These are phyloP conservation scores for Aphyosemion australe DNA, from an alignment of 2,113 vertebrate species.

Conservation along the genomic window DNA sequence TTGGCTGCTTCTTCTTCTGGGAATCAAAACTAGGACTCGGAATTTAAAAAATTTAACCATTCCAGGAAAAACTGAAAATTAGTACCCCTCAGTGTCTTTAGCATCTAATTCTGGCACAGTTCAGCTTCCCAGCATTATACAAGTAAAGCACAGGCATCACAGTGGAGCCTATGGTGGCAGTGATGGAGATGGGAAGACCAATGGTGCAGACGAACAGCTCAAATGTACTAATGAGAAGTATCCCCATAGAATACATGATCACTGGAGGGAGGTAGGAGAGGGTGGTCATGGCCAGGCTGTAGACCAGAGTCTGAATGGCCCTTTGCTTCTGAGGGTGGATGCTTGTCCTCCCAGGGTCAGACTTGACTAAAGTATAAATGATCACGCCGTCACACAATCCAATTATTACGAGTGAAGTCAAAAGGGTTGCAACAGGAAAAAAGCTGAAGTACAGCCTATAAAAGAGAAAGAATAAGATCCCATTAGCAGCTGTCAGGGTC, in stretches of 20 bases:
- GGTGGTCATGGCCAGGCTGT: slow-evolving; percentile 52
- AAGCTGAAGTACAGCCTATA: accelerated
- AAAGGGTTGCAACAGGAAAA: not conserved
- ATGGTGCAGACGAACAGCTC: not conserved
- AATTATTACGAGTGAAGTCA: slow-evolving; percentile 22
- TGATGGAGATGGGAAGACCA: not conserved
- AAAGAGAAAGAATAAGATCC: not conserved
- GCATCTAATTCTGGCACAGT: not conserved
- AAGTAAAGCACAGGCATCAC: slow-evolving; percentile 62
- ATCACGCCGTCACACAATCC: slow-evolving; percentile 54
- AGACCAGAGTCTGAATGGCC: slow-evolving; percentile 60
- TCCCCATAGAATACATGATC: not conserved
- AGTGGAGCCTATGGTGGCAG: slow-evolving; percentile 23
- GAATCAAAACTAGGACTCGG: no score
- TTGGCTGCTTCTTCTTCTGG: no score
- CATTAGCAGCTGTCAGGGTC: slow-evolving; percentile 4
- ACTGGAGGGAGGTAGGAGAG: slow-evolving; percentile 57
- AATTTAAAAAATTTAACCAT: no score
- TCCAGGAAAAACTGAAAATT: not conserved
- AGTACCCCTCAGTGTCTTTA: slow-evolving; percentile 2
- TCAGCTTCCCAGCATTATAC: slow-evolving; percentile 20
- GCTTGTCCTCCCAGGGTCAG: slow-evolving; percentile 22
- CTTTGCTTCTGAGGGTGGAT: slow-evolving; percentile 66
- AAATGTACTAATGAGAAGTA: accelerated
- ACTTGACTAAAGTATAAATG: slow-evolving; percentile 35